Percentiles rank a stretch among this genome's conserved stretches.
These are phyloP conservation scores for Strigamia crassipes DNA, from an alignment of 2,888 invertebrate species.

Conservation along the genomic window DNA sequence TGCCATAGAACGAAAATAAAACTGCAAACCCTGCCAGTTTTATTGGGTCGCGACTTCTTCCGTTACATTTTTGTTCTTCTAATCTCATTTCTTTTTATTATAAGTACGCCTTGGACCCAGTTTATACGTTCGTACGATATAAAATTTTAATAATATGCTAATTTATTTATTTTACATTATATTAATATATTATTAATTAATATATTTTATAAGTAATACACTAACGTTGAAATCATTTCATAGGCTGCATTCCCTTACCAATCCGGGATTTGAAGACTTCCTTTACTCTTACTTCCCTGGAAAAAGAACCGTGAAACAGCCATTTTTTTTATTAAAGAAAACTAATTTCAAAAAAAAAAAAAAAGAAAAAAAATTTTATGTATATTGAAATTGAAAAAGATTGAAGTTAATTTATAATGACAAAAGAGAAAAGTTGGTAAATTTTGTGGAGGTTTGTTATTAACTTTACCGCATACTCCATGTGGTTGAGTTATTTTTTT, in stretches of 20 bases:
- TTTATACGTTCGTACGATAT: constrained; percentile 40
- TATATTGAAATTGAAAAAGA: constrained; percentile 12
- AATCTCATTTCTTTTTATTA: constrained; percentile 37
- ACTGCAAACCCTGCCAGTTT: constrained; percentile 27
- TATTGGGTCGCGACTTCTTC: constrained; percentile 35
- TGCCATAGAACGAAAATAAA: constrained; percentile 10
- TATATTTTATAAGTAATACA: constrained; percentile 29
- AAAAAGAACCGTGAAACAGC: constrained; percentile 42
- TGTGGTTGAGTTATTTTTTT: constrained; percentile 44
- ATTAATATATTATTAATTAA: constrained; percentile 20
- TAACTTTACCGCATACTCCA: constrained; percentile 44
- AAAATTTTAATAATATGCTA: constrained; percentile 37
- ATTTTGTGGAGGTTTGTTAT: constrained; percentile 48
- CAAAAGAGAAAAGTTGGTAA: constrained; percentile 28
- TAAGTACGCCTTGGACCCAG: constrained; percentile 40
- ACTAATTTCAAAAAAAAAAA: constrained; percentile 4
- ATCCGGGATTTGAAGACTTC: constrained; percentile 43
- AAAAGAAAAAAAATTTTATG: not conserved
- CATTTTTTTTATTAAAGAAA: constrained; percentile 26
- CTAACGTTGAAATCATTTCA: constrained; percentile 47
- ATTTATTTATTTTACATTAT: constrained; percentile 43
- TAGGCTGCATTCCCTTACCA: constrained; percentile 48
- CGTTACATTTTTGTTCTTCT: constrained; percentile 26
- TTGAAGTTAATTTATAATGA: not conserved
- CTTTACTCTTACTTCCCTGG: constrained; percentile 41